Evolutionary conservation across 2,888 invertebrate genomes (phyloP), one percentile per base, ranked within the genome.

Genomic region (Scaptomyza polygonia): DNA sequence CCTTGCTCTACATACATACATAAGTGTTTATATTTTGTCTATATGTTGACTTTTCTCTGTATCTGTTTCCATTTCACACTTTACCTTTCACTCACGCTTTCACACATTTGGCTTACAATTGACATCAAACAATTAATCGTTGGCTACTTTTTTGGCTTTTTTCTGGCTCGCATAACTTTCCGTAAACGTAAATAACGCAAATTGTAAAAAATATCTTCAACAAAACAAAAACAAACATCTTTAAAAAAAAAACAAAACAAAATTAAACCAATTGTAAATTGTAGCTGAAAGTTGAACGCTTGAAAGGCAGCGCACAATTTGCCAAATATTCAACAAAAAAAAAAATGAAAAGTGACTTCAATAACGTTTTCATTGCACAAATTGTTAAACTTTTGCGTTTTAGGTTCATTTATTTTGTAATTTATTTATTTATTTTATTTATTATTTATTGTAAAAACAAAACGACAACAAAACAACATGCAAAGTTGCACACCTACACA

Each of bases 271-370:
- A 61, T 52, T 74, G 77, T 67, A 75, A 88, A 88, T 83, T 84
- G 86, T 86, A 84, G 81, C 88, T 83, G 68, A 88, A 84, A 84
- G 87, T 84, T 86, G 82, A 87, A 77, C 87, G 85, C 85, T 84
- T 88, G 86, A 83, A 87, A 83, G 86, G 85, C 67, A 65, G 66
- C 70, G 65, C 83, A 68, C 71, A 79, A 76, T 70, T 82, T 74
- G 67, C 63, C 57, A 62, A 39, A 43, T 12, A 63, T 68, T 51
- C 18, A 36, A 36, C 8, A 2, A 7, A 39, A 39, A 39, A 9
- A 44, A 43, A 47, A 40, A 67, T 61, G 64, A 62, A 78, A 77
- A 61, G 54, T 73, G 77, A 67, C 67, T 54, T 54, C 51, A 43
- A 57, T 49, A 54, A 8, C 62, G 58, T 58, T 69, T 75, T 62